Evolutionary conservation across 2,797 vertebrate species (phyloP).

Genomic region (Sternotherus odoratus): DNA sequence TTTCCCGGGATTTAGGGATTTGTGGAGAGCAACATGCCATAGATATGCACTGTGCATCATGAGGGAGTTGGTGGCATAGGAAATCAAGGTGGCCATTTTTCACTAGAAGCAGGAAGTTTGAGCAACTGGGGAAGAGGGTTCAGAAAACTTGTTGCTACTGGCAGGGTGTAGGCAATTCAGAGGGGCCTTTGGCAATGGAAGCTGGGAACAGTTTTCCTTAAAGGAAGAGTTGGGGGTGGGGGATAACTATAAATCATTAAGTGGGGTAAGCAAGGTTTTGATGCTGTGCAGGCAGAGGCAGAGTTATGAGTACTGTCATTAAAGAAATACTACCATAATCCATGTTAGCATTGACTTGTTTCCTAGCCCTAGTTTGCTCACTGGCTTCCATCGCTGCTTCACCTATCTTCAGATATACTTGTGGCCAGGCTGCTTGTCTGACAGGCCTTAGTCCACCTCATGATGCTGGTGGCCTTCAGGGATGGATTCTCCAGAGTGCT

Average conservation of each 20-base stretch:
- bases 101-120: not conserved
- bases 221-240: not conserved
- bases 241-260: rapidly evolving
- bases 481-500: not conserved
- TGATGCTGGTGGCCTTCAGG: not conserved
- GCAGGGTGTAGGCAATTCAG: not conserved
- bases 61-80: rapidly evolving
- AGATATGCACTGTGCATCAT: rapidly evolving
- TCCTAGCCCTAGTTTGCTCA: not conserved
- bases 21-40: rapidly evolving
- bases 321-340: not conserved
- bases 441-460: not conserved
- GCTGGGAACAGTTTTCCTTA: not conserved
- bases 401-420: not conserved
- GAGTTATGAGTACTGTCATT: not conserved
- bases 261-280: not conserved
- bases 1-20: not conserved
- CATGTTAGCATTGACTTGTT: not conserved
- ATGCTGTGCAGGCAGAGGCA: not conserved
- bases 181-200: not conserved
- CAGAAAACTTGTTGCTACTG: not conserved
- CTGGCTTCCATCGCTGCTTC: not conserved
- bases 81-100: not conserved
- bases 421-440: not conserved
- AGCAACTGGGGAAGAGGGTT: not conserved